These are phyloP conservation scores for Microcebus lehilahytsara DNA, from an alignment of 2,113 vertebrate species.

Conservation along the genomic window DNA sequence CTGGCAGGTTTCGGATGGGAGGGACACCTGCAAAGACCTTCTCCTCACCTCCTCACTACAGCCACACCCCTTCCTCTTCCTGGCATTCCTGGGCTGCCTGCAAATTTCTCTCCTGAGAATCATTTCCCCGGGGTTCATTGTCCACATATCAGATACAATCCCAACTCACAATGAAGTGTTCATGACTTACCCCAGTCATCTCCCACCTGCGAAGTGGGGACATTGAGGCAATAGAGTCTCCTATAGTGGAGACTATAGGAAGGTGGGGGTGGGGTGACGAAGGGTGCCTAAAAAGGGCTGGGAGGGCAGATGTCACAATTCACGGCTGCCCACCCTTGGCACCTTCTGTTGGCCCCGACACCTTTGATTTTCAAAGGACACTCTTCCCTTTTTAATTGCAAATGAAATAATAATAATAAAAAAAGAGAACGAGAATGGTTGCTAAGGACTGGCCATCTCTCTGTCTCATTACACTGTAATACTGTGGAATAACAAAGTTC, in stretches of 20 bases:
- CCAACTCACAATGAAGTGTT: neutral
- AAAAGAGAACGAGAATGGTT: neutral
- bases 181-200: neutral
- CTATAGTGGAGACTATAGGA: neutral
- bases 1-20: accelerated
- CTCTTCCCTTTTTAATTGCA: neutral
- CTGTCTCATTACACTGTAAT: neutral
- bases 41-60: neutral
- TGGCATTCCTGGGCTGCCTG: accelerated
- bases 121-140: neutral
- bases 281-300: neutral
- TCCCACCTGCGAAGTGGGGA: neutral
- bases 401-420: neutral
- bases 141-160: neutral
- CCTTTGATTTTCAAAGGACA: neutral
- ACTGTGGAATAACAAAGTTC: neutral
- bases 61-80: neutral
- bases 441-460: neutral
- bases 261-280: neutral
- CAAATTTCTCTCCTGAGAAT: accelerated
- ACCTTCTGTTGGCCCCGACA: neutral
- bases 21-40: neutral
- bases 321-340: neutral
- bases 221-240: neutral
- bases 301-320: neutral